Evolutionary conservation across 2,113 vertebrate genomes (phyloP), one percentile per base, ranked within the genome.

Genomic region (Tetrao urogallus): DNA sequence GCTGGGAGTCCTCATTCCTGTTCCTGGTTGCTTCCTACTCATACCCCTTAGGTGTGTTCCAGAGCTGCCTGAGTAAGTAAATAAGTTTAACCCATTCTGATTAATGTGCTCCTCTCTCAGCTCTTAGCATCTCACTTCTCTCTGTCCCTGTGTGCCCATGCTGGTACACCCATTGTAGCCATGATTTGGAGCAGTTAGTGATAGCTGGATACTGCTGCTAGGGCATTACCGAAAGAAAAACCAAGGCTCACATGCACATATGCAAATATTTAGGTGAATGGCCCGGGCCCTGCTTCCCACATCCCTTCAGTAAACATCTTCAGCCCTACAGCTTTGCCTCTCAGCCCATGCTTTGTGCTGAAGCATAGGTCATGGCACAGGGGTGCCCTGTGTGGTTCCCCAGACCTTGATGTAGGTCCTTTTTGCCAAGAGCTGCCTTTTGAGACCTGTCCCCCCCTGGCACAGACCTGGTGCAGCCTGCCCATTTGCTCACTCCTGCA

Each of bases 131-230:
- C 38, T 85, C 0, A 0, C 30, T 19, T 82, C 24, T 12, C 5
- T 70, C 42, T 8, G 4, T 25, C 32, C 0, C 0, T 1, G 1
- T 25, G 18, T 50, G n/a, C 30, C 57, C 30, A 6, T 42, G 19
- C 38, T 58, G 42, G 32, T 56, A 34, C 16, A 50, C n/a, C 43
- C 14, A 79, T 9, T 40, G 60, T 14, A 32, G 18, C 73, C 60
- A 69, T 50, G 64, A 65, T 79, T 52, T 80, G 56, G 57, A 82
- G 27, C 24, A 56, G 24, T 64, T 72, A 0, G 1, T 58, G 40
- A 43, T 75, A 54, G 20, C 8, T 61, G 40, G 56, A 7, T 63
- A 34, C 63, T 1, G 0, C 8, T 48, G 66, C 58, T 65, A 14
- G 34, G 73, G 27, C 54, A 61, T 28, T 60, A 42, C 42, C 54